These are phyloP conservation scores for Psilanteris sp. DNA, from an alignment of 1,140 invertebrate species.

Conservation along the genomic window DNA sequence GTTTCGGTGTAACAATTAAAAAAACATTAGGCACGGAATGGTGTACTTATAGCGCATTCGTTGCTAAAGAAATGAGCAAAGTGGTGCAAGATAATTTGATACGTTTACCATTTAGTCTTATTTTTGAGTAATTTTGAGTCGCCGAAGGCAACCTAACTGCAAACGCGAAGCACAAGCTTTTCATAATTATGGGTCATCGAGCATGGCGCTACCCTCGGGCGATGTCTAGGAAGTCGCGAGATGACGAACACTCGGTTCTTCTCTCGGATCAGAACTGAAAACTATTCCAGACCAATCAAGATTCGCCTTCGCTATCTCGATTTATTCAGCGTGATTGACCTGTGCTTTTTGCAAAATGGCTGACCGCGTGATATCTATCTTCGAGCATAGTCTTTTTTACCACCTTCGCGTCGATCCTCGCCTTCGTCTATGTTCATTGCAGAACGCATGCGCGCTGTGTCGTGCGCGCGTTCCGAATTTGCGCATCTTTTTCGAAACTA, in stretches of 20 bases:
- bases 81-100: slow-evolving; percentile 75
- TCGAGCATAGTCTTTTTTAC: slow-evolving; percentile 12
- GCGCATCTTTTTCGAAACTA: too few species aligned
- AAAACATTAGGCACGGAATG: slow-evolving; percentile 70
- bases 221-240: slow-evolving; percentile 71
- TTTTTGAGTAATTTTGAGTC: slow-evolving; percentile 78
- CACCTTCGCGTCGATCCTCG: too few species aligned
- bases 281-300: slow-evolving; percentile 39
- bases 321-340: slow-evolving; percentile 55
- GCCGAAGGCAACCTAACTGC: slow-evolving; percentile 73
- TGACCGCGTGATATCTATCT: slow-evolving; percentile 43
- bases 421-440: too few species aligned
- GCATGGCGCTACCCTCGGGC: slow-evolving; percentile 63
- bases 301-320: slow-evolving; percentile 35
- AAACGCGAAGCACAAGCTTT: slow-evolving; percentile 69
- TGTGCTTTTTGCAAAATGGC: slow-evolving; percentile 43
- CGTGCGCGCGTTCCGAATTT: too few species aligned
- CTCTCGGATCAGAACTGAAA: slow-evolving; percentile 15
- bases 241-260: slow-evolving; percentile 43
- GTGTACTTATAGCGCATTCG: slow-evolving; percentile 49
- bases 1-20: slow-evolving; percentile 73
- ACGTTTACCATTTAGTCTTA: slow-evolving; percentile 76
- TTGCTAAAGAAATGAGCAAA: slow-evolving; percentile 33
- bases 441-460: too few species aligned
- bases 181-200: slow-evolving; percentile 75